Percentiles rank a stretch among this genome's conserved stretches.
Evolutionary conservation across 2,888 invertebrate species (phyloP).

Genomic region (Operophtera brumata): DNA sequence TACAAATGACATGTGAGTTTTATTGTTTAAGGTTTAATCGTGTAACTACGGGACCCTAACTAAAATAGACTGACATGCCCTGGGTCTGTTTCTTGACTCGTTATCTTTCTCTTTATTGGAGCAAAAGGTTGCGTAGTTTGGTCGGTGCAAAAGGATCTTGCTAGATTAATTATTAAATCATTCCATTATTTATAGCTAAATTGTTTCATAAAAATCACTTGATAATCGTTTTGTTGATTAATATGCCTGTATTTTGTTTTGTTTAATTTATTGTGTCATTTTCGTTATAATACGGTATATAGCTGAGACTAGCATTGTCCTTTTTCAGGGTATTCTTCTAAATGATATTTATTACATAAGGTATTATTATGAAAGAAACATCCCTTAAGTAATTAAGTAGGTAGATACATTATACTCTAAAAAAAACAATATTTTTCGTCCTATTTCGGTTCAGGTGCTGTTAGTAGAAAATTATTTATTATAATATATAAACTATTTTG

Average conservation of each 20-base stretch:
- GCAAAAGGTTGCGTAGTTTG: not conserved
- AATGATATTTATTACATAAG: conserved; percentile 10
- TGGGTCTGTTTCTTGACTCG: not conserved
- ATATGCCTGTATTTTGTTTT: not conserved
- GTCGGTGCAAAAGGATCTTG: not conserved
- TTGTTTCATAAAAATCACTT: not conserved
- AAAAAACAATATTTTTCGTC: conserved; percentile 11
- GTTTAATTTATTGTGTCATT: conserved; percentile 3
- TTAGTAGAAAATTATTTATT: conserved; percentile 22
- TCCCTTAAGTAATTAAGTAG: not conserved
- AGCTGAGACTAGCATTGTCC: conserved; percentile 6
- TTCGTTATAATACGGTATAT: not conserved
- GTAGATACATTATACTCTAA: not conserved
- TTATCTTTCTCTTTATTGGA: not conserved
- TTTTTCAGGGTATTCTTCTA: conserved; percentile 10
- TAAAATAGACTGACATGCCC: not conserved
- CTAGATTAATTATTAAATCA: not conserved
- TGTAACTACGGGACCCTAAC: not conserved
- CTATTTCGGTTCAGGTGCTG: conserved; percentile 18
- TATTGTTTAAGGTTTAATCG: not conserved
- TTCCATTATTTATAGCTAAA: not conserved
- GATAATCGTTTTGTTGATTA: not conserved
- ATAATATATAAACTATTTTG: not conserved
- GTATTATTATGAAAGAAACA: conserved; percentile 8
- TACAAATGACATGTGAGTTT: not conserved